Base-by-base conservation (phyloP, 2,888 invertebrate species). In the Drosophila meridiana region DNA sequence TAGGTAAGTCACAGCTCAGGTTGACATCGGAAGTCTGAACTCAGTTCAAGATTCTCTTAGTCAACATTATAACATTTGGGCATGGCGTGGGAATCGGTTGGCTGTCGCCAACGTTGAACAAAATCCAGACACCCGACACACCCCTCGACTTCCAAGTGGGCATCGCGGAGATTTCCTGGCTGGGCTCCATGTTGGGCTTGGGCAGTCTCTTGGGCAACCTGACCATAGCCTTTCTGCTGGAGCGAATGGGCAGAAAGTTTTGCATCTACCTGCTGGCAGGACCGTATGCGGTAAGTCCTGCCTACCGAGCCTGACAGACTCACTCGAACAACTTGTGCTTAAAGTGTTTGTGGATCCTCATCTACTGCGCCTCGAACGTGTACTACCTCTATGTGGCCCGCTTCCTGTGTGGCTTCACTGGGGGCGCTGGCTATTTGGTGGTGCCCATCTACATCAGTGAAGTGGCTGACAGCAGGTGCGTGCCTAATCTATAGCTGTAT, bases 21-120 rank as follows among this genome's bases (percentile, higher is more conserved):
- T 32, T 36, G 0, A 3, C 2, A 2, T 13, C 4, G 11, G 1
- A 8, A 8, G 1, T 3, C 14, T 1, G 0, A 3, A 11, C 14
- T 20, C 13, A 6, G 3, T 0, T 20, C 9, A 30, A 20, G 20
- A 30, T 4, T 8, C 9, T 5, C 0, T 9, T 45, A 93, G 93
- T 91, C 0, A 92, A 93, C 59, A 89, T 93, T 26, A 88, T 93
- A 14, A 83, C 91, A 4, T 87, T 93, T 60, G 84, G 90, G 0
- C 93, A 93, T 86, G 93, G 93, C 8, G 74, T 92, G 7, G 90
- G 91, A 0, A 48, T 91, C 13, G 93, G 92, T 11, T 93, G 93
- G 93, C 67, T 92, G 0, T 91, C 92, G 3, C 93, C 93, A 2
- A 91, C 91, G 0, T 69, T 93, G 2, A 80, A 83, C 2, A 88